Conservation (phyloP, 1,140 invertebrate genomes). For the Melipona quadrifasciata region DNA sequence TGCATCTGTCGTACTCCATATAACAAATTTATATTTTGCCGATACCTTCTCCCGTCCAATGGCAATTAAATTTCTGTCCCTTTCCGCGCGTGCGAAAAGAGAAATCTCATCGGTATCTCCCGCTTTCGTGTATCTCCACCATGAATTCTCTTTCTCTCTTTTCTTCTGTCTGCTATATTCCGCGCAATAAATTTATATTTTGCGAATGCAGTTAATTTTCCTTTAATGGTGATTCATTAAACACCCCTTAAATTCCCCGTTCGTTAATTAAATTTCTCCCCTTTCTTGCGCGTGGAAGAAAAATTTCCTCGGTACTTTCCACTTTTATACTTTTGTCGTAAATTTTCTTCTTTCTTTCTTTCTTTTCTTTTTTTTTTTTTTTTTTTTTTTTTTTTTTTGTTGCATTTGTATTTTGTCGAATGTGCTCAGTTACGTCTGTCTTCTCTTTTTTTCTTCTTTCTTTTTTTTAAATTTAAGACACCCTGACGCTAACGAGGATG, state of each 20-base stretch:
- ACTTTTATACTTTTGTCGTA: not conserved
- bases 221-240: not conserved
- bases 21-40: not conserved
- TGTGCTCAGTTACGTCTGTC: not conserved
- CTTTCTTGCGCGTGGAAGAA: not conserved
- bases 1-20: not conserved
- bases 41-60: not conserved
- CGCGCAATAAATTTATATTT: too few species aligned
- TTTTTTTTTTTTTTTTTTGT: too few species aligned
- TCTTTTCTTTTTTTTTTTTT: not conserved
- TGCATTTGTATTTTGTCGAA: not conserved
- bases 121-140: too few species aligned
- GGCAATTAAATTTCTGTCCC: too few species aligned
- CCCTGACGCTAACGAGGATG: not conserved
- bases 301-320: not conserved
- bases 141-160: too few species aligned
- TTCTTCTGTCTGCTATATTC: too few species aligned
- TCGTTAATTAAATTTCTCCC: conserved; percentile 21
- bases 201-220: too few species aligned
- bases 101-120: too few species aligned
- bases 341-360: too few species aligned
- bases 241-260: not conserved
- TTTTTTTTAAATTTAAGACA: not conserved
- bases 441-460: not conserved
- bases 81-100: too few species aligned